phyloP scores from a whole-genome alignment of 2,797 vertebrate species.

The Acanthiza pusilla region DNA sequence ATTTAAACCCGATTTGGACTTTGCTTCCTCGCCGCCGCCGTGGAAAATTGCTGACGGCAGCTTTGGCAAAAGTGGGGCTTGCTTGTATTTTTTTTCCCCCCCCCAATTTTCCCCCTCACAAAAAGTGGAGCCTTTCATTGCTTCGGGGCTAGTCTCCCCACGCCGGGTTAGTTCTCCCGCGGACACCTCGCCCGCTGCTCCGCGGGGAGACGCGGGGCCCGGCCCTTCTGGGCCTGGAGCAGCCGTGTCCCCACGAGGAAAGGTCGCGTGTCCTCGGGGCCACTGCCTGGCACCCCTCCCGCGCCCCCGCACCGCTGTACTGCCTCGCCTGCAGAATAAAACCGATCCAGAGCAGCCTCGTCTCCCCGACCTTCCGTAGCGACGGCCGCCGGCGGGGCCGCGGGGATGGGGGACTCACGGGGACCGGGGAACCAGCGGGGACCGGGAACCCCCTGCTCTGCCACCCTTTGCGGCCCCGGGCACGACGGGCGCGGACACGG shows the following conservation, averaged over 20 bases:
- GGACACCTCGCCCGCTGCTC: not conserved
- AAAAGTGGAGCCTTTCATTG: not conserved
- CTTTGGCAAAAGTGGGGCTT: not conserved
- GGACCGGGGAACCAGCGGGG: fast-evolving
- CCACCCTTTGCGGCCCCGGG: too few species aligned
- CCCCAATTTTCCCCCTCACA: not conserved
- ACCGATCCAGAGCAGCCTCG: not conserved
- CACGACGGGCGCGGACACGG: not conserved
- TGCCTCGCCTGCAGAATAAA: not conserved
- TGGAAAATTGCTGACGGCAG: constrained; percentile 40
- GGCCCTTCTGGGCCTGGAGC: not conserved
- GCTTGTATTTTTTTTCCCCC: not conserved
- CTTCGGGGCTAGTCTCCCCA: not conserved
- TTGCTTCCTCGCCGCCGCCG: not conserved
- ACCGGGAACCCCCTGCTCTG: fast-evolving
- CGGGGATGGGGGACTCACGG: not conserved
- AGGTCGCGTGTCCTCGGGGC: not conserved
- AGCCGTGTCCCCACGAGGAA: not conserved
- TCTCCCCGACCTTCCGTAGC: not conserved
- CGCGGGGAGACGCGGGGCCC: not conserved
- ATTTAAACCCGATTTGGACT: constrained; percentile 45
- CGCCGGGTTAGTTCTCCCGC: not conserved
- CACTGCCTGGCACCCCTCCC: not conserved
- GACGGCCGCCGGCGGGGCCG: not conserved
- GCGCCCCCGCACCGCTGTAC: not conserved